phyloP scores from a whole-genome alignment of 2,888 invertebrate species.

The Tipula lateralis region DNA sequence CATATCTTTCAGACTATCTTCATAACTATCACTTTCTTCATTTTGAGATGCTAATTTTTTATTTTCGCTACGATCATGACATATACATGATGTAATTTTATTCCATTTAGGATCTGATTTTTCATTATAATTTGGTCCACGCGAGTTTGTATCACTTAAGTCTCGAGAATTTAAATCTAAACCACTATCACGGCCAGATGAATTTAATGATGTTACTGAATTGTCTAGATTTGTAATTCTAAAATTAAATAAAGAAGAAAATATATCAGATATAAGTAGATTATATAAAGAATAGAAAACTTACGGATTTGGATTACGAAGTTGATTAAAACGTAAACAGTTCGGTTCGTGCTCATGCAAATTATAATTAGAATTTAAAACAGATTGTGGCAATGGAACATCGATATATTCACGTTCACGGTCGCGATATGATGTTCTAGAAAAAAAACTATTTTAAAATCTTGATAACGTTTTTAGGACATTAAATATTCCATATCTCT shows the following conservation, averaged over 20 bases:
- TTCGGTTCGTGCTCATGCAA: slow-evolving; percentile 51
- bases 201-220: slow-evolving; percentile 74
- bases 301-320: slow-evolving; percentile 45
- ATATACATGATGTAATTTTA: slow-evolving; percentile 2
- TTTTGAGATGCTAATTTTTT: not conserved
- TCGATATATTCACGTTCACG: slow-evolving; percentile 48
- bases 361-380: slow-evolving; percentile 42
- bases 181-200: slow-evolving; percentile 77
- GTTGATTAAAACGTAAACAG: slow-evolving; percentile 54
- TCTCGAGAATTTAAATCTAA: slow-evolving; percentile 53
- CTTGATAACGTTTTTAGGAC: not conserved
- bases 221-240: slow-evolving; percentile 51
- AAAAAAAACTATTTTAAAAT: not conserved
- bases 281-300: slow-evolving; percentile 2
- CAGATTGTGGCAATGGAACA: slow-evolving; percentile 49
- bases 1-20: slow-evolving; percentile 67
- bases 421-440: slow-evolving; percentile 38
- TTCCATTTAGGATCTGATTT: slow-evolving; percentile 27
- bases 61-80: not conserved
- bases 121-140: slow-evolving; percentile 31
- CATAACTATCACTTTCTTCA: slow-evolving; percentile 63
- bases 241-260: not conserved
- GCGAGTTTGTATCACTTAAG: slow-evolving; percentile 35
- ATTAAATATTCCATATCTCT: not conserved
- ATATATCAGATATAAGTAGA: not conserved